A percentile compares a stretch with the other conserved stretches of the same genome.
phyloP scores from a whole-genome alignment of 2,888 invertebrate genomes.

The Aporophyla nigra region DNA sequence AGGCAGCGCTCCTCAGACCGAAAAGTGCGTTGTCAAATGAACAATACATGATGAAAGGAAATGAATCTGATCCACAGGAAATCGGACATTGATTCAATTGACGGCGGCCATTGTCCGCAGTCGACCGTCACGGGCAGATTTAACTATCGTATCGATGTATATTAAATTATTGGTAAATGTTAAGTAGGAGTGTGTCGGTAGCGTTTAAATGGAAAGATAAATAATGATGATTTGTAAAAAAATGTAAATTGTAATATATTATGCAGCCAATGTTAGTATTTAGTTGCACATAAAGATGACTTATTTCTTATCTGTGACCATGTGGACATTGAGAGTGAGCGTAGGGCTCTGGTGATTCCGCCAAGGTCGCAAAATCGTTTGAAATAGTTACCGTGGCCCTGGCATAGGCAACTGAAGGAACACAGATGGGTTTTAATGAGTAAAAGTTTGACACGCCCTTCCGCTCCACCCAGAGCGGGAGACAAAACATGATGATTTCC shows the following conservation, averaged over 20 bases:
- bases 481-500: too few species aligned
- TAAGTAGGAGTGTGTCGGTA: slow-evolving; percentile 15
- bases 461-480: too few species aligned
- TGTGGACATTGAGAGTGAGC: too few species aligned
- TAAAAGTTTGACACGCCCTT: too few species aligned
- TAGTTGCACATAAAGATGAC: neutral
- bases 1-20: slow-evolving; percentile 74
- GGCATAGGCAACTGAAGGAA: too few species aligned
- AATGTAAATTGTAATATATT: neutral
- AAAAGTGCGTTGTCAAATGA: slow-evolving; percentile 87
- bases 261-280: neutral
- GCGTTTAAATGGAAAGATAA: neutral
- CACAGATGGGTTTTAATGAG: too few species aligned
- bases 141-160: slow-evolving; percentile 68
- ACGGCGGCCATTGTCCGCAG: slow-evolving; percentile 78
- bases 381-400: too few species aligned
- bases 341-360: too few species aligned
- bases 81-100: slow-evolving; percentile 90
- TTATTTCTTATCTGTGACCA: too few species aligned
- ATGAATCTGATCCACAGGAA: slow-evolving; percentile 89
- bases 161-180: slow-evolving; percentile 55
- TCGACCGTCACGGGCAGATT: slow-evolving; percentile 80
- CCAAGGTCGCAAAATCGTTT: too few species aligned
- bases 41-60: slow-evolving; percentile 87
- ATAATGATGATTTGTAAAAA: too few species aligned